phyloP scores from a whole-genome alignment of 23 tunicate species.

The Clavelina lepadiformis region DNA sequence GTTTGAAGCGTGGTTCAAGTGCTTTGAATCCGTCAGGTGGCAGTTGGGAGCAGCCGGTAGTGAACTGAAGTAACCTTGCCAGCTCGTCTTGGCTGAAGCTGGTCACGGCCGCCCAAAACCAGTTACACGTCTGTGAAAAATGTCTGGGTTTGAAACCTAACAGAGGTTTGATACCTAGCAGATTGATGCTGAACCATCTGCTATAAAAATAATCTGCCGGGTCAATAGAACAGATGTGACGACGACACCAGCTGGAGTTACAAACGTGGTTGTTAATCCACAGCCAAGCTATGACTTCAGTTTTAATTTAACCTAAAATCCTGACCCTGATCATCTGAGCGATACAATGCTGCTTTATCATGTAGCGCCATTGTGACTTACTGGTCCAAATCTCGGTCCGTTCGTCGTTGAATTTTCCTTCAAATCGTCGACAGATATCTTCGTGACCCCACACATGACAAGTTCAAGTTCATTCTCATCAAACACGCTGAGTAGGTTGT shows the following conservation, averaged over 20 bases:
- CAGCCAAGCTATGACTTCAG: too few species aligned
- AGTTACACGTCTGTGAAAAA: conserved; percentile 42
- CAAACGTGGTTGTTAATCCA: too few species aligned
- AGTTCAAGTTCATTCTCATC: conserved; percentile 93
- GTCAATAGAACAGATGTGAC: too few species aligned
- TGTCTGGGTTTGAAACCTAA: too few species aligned
- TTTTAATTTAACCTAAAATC: too few species aligned
- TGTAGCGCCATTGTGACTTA: too few species aligned
- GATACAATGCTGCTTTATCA: too few species aligned
- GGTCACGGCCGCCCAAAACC: conserved; percentile 88
- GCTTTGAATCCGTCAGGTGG: conserved; percentile 89
- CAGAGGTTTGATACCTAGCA: too few species aligned
- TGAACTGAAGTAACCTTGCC: conserved; percentile 80
- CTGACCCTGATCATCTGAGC: too few species aligned
- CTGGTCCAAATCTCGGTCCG: background rate
- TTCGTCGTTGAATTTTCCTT: conserved; percentile 27
- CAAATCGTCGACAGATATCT: conserved; percentile 67
- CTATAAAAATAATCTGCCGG: too few species aligned
- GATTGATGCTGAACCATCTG: too few species aligned
- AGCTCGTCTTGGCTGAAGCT: conserved; percentile 87
- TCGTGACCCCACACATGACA: conserved; percentile 79
- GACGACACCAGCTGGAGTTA: too few species aligned
- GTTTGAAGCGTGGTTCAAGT: conserved; percentile 61
- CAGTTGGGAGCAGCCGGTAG: conserved; percentile 92
- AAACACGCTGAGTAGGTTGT: conserved; percentile 60